A percentile compares a stretch with the other conserved stretches of the same genome.
Conservation (phyloP, 2,113 vertebrate genomes). For the Ceyx margarethae region DNA sequence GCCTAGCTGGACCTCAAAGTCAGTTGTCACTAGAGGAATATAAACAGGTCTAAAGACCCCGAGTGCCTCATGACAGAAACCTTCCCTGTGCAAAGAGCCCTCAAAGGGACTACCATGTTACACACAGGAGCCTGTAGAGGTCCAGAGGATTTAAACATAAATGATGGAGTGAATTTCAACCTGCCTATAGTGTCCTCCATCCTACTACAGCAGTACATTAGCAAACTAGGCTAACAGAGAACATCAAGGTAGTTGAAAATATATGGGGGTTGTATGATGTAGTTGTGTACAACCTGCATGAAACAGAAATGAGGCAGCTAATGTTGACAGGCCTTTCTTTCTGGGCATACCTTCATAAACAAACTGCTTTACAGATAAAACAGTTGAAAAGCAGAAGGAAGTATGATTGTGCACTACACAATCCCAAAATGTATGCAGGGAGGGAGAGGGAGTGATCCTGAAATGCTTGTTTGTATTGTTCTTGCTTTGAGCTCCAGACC, state of each 20-base stretch:
- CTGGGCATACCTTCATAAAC: not conserved
- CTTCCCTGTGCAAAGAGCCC: not conserved
- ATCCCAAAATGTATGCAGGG: not conserved
- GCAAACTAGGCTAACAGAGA: not conserved
- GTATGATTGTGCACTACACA: fast-evolving
- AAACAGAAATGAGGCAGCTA: not conserved
- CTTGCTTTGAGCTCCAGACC: not conserved
- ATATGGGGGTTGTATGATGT: not conserved
- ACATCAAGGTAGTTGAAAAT: not conserved
- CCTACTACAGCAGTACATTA: not conserved
- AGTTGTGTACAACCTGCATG: not conserved
- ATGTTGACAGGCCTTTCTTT: not conserved
- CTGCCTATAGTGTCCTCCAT: not conserved
- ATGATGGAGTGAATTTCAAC: not conserved
- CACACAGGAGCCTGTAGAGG: not conserved
- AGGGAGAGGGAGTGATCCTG: not conserved
- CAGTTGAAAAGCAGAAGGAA: not conserved
- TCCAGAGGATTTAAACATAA: not conserved
- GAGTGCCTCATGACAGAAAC: not conserved
- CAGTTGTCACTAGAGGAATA: not conserved
- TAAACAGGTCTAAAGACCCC: not conserved
- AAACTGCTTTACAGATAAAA: not conserved
- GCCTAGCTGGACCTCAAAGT: not conserved
- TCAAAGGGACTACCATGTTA: fast-evolving
- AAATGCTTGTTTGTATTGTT: not conserved